These are phyloP conservation scores for Triplophysa dalaica DNA, from an alignment of 2,113 vertebrate genomes.

Conservation along the genomic window DNA sequence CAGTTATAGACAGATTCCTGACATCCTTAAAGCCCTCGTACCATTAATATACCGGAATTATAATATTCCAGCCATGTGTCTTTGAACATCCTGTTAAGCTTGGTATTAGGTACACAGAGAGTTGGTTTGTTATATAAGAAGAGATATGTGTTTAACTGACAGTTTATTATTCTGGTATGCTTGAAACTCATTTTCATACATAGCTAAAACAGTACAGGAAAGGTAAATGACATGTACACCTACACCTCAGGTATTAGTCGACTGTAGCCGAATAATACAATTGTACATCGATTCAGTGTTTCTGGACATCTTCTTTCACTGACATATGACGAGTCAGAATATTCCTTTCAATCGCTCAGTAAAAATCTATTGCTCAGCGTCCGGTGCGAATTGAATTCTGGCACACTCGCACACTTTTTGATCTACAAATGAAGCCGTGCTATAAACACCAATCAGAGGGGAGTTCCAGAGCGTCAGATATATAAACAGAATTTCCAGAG, in stretches of 20 bases:
- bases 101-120: constrained; percentile 39
- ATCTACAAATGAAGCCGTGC: constrained; percentile 23
- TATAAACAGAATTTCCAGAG: constrained; percentile 44
- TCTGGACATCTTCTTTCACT: background rate
- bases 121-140: constrained; percentile 48
- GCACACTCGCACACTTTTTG: constrained; percentile 1
- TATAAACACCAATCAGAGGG: constrained; percentile 30
- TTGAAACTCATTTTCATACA: constrained; percentile 24
- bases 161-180: constrained; percentile 42
- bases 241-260: too few relatives aligned
- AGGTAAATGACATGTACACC: background rate
- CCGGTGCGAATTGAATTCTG: constrained; percentile 17
- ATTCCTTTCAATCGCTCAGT: background rate
- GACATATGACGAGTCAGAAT: background rate
- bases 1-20: constrained; percentile 78
- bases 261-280: too few relatives aligned
- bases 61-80: constrained; percentile 37
- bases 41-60: constrained; percentile 71
- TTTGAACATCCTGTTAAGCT: constrained; percentile 51
- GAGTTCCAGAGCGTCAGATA: constrained; percentile 27
- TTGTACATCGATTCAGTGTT: background rate
- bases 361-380: background rate
- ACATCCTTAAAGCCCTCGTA: constrained; percentile 75
- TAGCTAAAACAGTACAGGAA: background rate
- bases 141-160: constrained; percentile 48